Evolutionary conservation across 2,797 vertebrate genomes (phyloP).

Genomic region (Mus spretus): DNA sequence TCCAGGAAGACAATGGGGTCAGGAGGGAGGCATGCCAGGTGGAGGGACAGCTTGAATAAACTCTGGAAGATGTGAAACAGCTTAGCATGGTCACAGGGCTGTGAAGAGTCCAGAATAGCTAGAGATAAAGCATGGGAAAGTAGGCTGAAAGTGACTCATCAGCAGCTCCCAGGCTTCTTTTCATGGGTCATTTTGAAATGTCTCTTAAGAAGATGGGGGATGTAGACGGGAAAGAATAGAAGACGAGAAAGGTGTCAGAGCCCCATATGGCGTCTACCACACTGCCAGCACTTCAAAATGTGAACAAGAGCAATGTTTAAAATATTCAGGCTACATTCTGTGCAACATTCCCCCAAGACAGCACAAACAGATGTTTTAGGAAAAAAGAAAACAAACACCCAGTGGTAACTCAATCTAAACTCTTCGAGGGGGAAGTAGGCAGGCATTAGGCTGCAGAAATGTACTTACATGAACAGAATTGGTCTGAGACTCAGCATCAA

Average conservation of each 20-base stretch:
- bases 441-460: constrained; percentile 49
- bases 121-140: background rate
- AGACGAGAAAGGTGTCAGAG: background rate
- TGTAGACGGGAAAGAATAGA: background rate
- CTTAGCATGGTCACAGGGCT: background rate
- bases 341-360: constrained; percentile 72
- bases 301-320: constrained; percentile 62
- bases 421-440: rapidly evolving
- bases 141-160: background rate
- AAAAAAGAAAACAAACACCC: constrained; percentile 30
- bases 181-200: background rate
- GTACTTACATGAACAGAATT: background rate
- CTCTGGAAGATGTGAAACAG: constrained; percentile 4
- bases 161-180: constrained; percentile 12
- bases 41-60: constrained; percentile 22
- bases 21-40: constrained; percentile 45
- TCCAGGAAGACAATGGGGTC: constrained; percentile 7
- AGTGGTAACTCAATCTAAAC: constrained; percentile 69
- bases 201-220: constrained; percentile 29
- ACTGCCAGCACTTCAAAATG: constrained; percentile 29
- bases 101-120: background rate
- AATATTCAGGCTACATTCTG: constrained; percentile 68
- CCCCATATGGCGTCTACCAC: constrained; percentile 57
- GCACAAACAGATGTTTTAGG: constrained; percentile 78
- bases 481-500: constrained; percentile 50